Conservation (phyloP, 2,797 vertebrate genomes). For the Sebastes cheni region DNA sequence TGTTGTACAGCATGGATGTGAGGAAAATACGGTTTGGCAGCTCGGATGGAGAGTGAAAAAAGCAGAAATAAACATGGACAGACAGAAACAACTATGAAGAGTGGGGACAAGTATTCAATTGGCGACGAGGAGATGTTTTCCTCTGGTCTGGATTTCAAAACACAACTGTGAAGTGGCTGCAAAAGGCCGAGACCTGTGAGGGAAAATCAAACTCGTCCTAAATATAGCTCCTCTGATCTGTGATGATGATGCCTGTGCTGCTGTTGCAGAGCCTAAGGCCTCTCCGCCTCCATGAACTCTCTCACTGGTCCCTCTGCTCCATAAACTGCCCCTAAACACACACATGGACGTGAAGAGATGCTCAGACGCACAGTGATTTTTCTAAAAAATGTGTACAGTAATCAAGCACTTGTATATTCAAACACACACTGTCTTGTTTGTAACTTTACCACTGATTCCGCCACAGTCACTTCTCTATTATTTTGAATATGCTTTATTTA, state of each 20-base stretch:
- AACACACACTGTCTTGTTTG: not conserved
- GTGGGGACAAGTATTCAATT: not conserved
- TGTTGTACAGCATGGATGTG: not conserved
- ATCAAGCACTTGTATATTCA: not conserved
- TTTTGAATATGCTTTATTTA: no score
- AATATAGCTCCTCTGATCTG: conserved; percentile 63
- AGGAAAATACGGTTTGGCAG: conserved; percentile 2
- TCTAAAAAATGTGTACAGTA: not conserved
- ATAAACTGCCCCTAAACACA: conserved; percentile 7
- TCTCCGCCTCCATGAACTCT: conserved; percentile 40
- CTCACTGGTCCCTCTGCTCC: conserved; percentile 39
- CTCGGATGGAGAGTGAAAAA: not conserved
- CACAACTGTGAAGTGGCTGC: conserved; percentile 6
- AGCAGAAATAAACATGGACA: not conserved
- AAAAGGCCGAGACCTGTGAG: conserved; percentile 48
- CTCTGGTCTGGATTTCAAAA: conserved; percentile 8
- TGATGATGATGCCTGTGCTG: conserved; percentile 53
- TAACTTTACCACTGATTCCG: not conserved
- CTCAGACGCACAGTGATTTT: not conserved
- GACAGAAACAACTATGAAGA: not conserved
- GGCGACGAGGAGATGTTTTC: not conserved
- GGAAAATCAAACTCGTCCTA: conserved; percentile 49
- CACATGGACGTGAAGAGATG: not conserved
- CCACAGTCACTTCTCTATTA: not conserved
- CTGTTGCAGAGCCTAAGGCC: conserved; percentile 44